These are phyloP conservation scores for Semaprochilodus insignis DNA, from an alignment of 2,797 vertebrate species.

Conservation along the genomic window DNA sequence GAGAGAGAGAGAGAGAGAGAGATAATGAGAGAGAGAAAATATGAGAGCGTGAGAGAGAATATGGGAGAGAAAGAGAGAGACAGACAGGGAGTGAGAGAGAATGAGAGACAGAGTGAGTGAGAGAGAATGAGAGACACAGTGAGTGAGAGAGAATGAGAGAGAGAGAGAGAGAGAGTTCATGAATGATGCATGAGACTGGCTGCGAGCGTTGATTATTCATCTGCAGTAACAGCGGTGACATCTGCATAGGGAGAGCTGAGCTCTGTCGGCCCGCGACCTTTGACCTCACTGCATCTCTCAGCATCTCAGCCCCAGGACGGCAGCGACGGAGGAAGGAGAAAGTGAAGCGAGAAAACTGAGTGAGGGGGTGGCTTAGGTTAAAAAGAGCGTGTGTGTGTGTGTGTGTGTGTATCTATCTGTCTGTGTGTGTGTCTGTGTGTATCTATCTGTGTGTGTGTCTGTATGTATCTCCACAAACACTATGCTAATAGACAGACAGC, in stretches of 20 bases:
- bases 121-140: neutral
- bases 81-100: neutral
- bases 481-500: slow-evolving; percentile 63
- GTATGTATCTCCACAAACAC: slow-evolving; percentile 26
- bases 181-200: slow-evolving; percentile 63
- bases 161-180: slow-evolving; percentile 40
- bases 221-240: slow-evolving; percentile 49
- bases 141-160: slow-evolving; percentile 3
- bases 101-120: slow-evolving; percentile 10
- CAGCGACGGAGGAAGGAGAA: slow-evolving; percentile 10
- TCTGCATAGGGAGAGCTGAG: slow-evolving; percentile 55
- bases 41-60: slow-evolving; percentile 30
- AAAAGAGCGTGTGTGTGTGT: slow-evolving; percentile 12
- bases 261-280: slow-evolving; percentile 47
- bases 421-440: neutral
- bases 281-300: slow-evolving; percentile 47
- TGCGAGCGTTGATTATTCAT: slow-evolving; percentile 61
- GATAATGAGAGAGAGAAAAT: slow-evolving; percentile 16
- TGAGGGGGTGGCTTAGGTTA: slow-evolving; percentile 30
- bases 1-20: slow-evolving; percentile 15
- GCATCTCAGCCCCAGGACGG: slow-evolving; percentile 40
- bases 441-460: neutral
- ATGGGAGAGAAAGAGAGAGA: slow-evolving; percentile 8
- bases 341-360: slow-evolving; percentile 6
- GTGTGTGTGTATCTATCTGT: neutral